Percentiles rank a stretch among this genome's conserved stretches.
phyloP scores from a whole-genome alignment of 2,888 invertebrate genomes.

The Pilophorus perplexus region DNA sequence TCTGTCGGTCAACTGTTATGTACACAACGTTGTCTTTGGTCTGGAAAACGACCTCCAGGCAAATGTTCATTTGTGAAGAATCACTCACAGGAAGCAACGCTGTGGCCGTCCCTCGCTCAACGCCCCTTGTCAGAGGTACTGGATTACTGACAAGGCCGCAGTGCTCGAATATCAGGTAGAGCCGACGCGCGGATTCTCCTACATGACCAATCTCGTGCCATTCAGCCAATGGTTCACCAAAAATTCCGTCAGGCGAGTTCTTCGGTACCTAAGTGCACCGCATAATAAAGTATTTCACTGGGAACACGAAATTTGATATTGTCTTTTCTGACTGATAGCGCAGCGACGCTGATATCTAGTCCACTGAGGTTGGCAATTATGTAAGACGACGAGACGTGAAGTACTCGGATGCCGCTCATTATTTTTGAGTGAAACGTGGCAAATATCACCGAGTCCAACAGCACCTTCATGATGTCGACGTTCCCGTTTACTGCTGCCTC shows the following conservation, averaged over 20 bases:
- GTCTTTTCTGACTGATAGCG: slow-evolving; percentile 53
- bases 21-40: slow-evolving; percentile 69
- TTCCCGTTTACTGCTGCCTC: no score
- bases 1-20: slow-evolving; percentile 68
- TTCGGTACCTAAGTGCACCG: slow-evolving; percentile 35
- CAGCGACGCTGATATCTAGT: slow-evolving; percentile 58
- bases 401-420: slow-evolving; percentile 64
- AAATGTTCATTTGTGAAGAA: slow-evolving; percentile 21
- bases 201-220: slow-evolving; percentile 48
- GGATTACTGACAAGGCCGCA: slow-evolving; percentile 40
- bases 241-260: slow-evolving; percentile 5
- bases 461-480: no score
- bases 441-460: slow-evolving; percentile 62
- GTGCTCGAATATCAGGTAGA: slow-evolving; percentile 42
- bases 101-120: slow-evolving; percentile 22
- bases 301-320: slow-evolving; percentile 34
- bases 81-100: slow-evolving; percentile 22
- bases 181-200: slow-evolving; percentile 38
- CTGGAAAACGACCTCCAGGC: slow-evolving; percentile 56
- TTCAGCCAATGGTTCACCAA: slow-evolving; percentile 47
- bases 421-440: slow-evolving; percentile 63
- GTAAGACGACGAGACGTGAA: slow-evolving; percentile 64
- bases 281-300: slow-evolving; percentile 36
- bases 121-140: slow-evolving; percentile 25
- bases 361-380: slow-evolving; percentile 62